Percentiles rank a stretch among this genome's conserved stretches.
phyloP scores from a whole-genome alignment of 2,113 vertebrate species.

The Corythaeola cristata region DNA sequence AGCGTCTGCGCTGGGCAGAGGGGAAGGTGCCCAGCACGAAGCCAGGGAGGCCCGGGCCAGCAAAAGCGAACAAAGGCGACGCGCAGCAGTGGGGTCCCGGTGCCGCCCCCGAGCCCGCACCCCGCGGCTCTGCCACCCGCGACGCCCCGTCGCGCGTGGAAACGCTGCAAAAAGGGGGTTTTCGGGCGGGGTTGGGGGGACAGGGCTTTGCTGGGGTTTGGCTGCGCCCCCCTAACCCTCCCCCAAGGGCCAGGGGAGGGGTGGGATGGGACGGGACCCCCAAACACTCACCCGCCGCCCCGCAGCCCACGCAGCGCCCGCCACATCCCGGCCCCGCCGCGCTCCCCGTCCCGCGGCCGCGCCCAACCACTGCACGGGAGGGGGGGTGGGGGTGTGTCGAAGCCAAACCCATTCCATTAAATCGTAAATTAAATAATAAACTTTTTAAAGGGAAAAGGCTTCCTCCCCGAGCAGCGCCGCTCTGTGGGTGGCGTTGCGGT shows the following conservation, averaged over 20 bases:
- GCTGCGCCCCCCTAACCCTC: too few relatives aligned
- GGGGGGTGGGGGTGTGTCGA: too few relatives aligned
- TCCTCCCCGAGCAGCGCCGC: too few relatives aligned
- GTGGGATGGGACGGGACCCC: too few relatives aligned
- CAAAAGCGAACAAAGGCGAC: not conserved
- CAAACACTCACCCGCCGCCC: not conserved
- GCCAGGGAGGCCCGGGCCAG: not conserved
- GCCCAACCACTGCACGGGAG: not conserved
- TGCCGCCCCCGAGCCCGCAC: not conserved
- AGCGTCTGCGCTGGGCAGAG: fast-evolving
- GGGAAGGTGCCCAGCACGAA: not conserved
- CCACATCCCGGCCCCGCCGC: slow-evolving; percentile 10
- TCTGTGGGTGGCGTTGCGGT: not conserved
- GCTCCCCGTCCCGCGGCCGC: not conserved
- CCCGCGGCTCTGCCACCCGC: not conserved
- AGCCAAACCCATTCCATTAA: too few relatives aligned
- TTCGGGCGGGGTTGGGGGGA: not conserved
- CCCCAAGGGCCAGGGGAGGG: too few relatives aligned
- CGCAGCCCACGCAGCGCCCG: not conserved
- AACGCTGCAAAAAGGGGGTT: not conserved
- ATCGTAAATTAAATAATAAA: not conserved
- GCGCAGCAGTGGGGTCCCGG: not conserved
- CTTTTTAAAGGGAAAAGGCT: too few relatives aligned
- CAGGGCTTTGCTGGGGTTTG: too few relatives aligned
- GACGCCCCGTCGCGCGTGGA: not conserved